Conservation (phyloP, 1,140 invertebrate species). For the Pentalonia nigronervosa region DNA sequence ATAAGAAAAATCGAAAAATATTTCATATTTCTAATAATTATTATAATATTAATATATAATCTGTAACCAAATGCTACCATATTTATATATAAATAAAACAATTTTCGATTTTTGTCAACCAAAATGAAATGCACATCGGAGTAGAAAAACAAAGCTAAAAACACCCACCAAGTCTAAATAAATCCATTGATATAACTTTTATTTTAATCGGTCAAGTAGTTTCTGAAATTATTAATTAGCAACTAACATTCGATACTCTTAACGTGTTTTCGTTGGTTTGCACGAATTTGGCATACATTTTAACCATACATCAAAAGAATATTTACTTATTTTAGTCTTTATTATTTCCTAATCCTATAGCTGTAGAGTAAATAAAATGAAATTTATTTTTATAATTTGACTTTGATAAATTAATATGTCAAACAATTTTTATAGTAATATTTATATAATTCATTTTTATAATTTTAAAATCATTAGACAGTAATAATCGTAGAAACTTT, state of each 20-base stretch:
- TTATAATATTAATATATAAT: no score
- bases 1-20: no score
- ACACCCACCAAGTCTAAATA: background rate
- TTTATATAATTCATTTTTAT: no score
- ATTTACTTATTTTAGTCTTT: background rate
- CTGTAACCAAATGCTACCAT: no score
- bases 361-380: background rate
- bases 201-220: background rate
- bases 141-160: background rate
- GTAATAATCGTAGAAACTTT: background rate
- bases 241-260: background rate
- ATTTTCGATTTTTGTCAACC: background rate
- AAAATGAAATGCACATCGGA: background rate
- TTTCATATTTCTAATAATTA: no score
- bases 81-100: background rate
- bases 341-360: background rate
- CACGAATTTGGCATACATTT: background rate
- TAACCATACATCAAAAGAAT: background rate
- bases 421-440: no score
- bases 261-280: background rate
- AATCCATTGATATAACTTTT: background rate
- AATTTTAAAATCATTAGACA: background rate
- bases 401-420: background rate
- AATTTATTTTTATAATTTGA: background rate
- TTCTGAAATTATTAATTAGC: background rate